Evolutionary conservation across 2,888 invertebrate genomes (phyloP).

Genomic region (Oscheius sp.): DNA sequence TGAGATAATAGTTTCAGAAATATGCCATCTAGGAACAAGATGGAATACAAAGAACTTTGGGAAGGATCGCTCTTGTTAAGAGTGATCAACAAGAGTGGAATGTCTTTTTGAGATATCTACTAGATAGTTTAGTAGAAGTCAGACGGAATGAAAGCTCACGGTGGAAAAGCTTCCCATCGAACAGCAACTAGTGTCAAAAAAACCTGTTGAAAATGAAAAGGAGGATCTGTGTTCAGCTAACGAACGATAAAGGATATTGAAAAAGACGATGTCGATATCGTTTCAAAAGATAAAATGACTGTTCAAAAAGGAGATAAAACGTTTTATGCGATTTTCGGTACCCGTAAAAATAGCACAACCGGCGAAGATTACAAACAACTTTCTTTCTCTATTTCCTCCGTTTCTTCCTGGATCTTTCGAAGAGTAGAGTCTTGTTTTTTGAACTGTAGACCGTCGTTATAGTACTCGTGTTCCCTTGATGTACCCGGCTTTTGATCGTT

Average conservation of each 20-base stretch:
- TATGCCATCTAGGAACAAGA: too few relatives aligned
- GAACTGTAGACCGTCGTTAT: slow-evolving; percentile 11
- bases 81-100: too few relatives aligned
- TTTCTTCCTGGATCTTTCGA: slow-evolving; percentile 14
- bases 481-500: slow-evolving; percentile 5
- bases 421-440: slow-evolving; percentile 8
- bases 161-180: too few relatives aligned
- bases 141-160: too few relatives aligned
- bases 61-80: not conserved
- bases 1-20: too few relatives aligned
- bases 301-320: not conserved
- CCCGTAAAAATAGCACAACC: slow-evolving; percentile 15
- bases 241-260: not conserved
- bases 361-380: slow-evolving; percentile 11
- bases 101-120: too few relatives aligned
- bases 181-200: too few relatives aligned
- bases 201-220: not conserved
- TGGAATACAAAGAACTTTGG: too few relatives aligned
- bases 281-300: too few relatives aligned
- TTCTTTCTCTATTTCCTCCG: slow-evolving; percentile 26
- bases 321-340: slow-evolving; percentile 12
- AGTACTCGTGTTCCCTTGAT: slow-evolving; percentile 4
- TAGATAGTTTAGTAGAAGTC: too few relatives aligned
- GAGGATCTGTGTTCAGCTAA: not conserved
- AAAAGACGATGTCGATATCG: too few relatives aligned